phyloP scores from a whole-genome alignment of 1,140 invertebrate species.

The Colletes latitarsis region DNA sequence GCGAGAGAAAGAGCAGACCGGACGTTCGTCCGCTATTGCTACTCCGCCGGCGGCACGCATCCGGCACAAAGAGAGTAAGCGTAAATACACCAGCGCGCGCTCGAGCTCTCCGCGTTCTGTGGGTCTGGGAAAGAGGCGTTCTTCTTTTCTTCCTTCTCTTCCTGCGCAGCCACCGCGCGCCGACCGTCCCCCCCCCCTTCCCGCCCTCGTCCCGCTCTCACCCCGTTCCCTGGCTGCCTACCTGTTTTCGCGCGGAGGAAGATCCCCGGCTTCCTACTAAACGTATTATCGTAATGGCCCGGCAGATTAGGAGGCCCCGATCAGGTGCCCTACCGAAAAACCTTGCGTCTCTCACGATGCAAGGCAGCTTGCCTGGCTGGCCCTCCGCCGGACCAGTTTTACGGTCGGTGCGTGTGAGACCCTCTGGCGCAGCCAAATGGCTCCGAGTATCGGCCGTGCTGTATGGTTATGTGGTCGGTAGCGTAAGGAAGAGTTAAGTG shows the following conservation, averaged over 20 bases:
- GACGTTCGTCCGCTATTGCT: slow-evolving; percentile 78
- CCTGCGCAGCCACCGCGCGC: not conserved
- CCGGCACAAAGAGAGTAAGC: slow-evolving; percentile 74
- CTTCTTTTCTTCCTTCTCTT: slow-evolving; percentile 56
- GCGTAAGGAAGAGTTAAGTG: slow-evolving; percentile 49
- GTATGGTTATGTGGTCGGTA: slow-evolving; percentile 43
- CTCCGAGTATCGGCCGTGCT: slow-evolving; percentile 4
- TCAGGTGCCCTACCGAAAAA: slow-evolving; percentile 63
- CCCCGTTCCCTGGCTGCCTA: not conserved
- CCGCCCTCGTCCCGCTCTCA: not conserved
- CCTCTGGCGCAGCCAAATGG: slow-evolving; percentile 30
- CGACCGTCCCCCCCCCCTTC: not conserved
- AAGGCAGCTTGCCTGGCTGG: not conserved
- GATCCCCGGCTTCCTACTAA: slow-evolving; percentile 43
- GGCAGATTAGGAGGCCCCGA: slow-evolving; percentile 55
- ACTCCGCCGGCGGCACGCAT: slow-evolving; percentile 72
- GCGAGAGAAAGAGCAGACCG: slow-evolving; percentile 64
- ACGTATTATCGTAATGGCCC: slow-evolving; percentile 64
- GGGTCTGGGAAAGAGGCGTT: slow-evolving; percentile 72
- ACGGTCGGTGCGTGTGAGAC: slow-evolving; percentile 18
- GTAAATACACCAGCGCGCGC: slow-evolving; percentile 30
- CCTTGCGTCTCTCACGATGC: slow-evolving; percentile 52
- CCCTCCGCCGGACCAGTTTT: slow-evolving; percentile 18
- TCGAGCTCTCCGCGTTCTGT: slow-evolving; percentile 42
- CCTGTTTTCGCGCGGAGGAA: slow-evolving; percentile 46